Evolutionary conservation across 2,113 vertebrate genomes (phyloP).

Genomic region (Pardalotus punctatus): DNA sequence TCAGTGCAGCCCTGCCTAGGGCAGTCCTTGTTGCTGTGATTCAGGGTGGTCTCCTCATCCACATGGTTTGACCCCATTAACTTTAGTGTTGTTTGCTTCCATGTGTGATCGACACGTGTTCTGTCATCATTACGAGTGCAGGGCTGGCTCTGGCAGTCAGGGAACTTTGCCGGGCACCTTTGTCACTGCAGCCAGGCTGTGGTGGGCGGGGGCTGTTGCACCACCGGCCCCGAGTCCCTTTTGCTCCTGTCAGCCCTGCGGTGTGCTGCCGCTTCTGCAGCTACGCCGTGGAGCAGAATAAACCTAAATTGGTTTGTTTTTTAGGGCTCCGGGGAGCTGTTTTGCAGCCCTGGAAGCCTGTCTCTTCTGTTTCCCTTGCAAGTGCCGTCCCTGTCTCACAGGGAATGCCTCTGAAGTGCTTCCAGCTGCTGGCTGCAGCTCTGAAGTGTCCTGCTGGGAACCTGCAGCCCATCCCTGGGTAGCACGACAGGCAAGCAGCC

Average conservation of each 20-base stretch:
- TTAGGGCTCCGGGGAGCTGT: not conserved
- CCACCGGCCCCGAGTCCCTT: not conserved
- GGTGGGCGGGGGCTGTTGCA: not conserved
- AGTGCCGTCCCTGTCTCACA: not conserved
- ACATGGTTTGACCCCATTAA: fast-evolving
- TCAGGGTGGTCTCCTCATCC: not conserved
- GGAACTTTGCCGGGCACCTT: not conserved
- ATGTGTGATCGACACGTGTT: fast-evolving
- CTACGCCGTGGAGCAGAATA: not conserved
- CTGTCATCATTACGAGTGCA: fast-evolving
- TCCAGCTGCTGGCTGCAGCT: conserved; percentile 22
- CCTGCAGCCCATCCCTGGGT: not conserved
- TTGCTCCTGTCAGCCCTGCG: not conserved
- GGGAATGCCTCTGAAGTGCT: not conserved
- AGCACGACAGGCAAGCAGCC: not conserved
- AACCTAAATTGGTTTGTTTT: not conserved
- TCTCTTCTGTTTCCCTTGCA: not conserved
- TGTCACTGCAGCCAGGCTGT: not conserved
- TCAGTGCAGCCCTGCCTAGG: not conserved
- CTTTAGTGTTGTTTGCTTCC: not conserved
- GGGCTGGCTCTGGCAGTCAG: not conserved
- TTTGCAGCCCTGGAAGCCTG: not conserved
- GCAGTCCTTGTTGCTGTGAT: not conserved
- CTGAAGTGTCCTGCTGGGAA: not conserved
- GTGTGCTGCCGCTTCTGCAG: not conserved